phyloP scores from a whole-genome alignment of 2,888 invertebrate species.

The Lepetodrilus schrolli region DNA sequence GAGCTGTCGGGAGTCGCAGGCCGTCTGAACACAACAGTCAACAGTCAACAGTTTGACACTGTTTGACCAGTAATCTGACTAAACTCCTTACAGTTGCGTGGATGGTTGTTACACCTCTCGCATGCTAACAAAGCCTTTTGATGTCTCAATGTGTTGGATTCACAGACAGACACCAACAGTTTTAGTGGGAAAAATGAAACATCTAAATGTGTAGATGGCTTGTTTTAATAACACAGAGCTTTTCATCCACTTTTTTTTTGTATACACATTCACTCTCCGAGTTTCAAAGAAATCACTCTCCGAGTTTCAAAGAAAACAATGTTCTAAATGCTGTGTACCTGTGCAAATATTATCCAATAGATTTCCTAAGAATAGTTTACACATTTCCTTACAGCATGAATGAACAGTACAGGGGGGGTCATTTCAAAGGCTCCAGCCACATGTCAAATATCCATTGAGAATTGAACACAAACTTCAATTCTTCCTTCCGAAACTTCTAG shows the following conservation, averaged over 20 bases:
- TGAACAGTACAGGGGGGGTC: too few relatives aligned
- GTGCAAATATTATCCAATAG: not conserved
- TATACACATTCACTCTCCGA: too few relatives aligned
- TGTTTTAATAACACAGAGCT: not conserved
- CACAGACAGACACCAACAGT: not conserved
- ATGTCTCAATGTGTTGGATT: slow-evolving; percentile 1
- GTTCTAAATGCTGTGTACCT: not conserved
- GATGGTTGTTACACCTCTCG: slow-evolving; percentile 3
- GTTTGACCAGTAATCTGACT: slow-evolving; percentile 22
- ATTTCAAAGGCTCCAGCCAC: too few relatives aligned
- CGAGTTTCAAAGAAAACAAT: too few relatives aligned
- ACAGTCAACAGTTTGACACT: slow-evolving; percentile 1
- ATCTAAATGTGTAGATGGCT: not conserved
- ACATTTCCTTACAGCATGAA: too few relatives aligned
- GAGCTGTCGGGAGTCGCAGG: not conserved
- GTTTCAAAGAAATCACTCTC: not conserved
- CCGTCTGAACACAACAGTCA: not conserved
- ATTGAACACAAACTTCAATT: too few relatives aligned
- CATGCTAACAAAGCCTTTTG: not conserved
- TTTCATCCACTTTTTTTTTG: not conserved
- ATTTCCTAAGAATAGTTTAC: too few relatives aligned
- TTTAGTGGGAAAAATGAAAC: not conserved
- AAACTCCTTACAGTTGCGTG: too few relatives aligned
- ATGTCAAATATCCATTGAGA: too few relatives aligned
- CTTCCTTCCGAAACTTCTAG: too few relatives aligned